Base-by-base conservation (phyloP, 2,797 vertebrate species). In the Toxotes lorentzi region DNA sequence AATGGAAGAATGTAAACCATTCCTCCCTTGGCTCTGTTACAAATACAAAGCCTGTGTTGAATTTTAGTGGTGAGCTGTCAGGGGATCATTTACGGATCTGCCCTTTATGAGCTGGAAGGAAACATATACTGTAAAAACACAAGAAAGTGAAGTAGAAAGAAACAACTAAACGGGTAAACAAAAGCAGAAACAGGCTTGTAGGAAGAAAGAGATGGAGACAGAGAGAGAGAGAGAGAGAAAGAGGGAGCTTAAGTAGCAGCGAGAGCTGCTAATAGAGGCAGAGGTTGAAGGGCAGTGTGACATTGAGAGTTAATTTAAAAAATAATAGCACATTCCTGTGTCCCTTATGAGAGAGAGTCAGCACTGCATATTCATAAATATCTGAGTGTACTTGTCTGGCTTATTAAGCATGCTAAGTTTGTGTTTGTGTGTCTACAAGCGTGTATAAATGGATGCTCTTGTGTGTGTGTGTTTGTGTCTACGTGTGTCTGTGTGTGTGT, bases 261-360 rank as follows among this genome's bases (percentile, higher is more conserved):
- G 69, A 78, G 83, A 82, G 81, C 88, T 86, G 86, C 82, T 88
- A 87, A 86, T 80, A 87, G 89, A 92, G 82, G 86, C 76, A 85
- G 73, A 86, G 88, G 89, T 83, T 94, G 91, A 95, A 96, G 95
- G 94, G 72, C 94, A 92, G 73, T 24, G 81, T 93, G 95, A 95
- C 95, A 88, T 95, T 95, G 93, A 93, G 88, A 94, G 88, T 95
- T 96, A 95, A 96, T 96, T 95, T 95, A 94, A 96, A 93, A 87
- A 92, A 91, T 77, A 91, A 91, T 54, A 78, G 86, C 84, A 89
- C 89, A 94, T 93, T 95, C 91, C 91, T 90, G 79, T 12, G 57
- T 89, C 74, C 75, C 87, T 78, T 48, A 58, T 60, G 76, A 89
- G 75, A 78, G 82, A 75, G 70, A 75, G 59, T 50, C 77, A 7